Base-by-base conservation (phyloP, 2,888 invertebrate species). In the Elegia similella region DNA sequence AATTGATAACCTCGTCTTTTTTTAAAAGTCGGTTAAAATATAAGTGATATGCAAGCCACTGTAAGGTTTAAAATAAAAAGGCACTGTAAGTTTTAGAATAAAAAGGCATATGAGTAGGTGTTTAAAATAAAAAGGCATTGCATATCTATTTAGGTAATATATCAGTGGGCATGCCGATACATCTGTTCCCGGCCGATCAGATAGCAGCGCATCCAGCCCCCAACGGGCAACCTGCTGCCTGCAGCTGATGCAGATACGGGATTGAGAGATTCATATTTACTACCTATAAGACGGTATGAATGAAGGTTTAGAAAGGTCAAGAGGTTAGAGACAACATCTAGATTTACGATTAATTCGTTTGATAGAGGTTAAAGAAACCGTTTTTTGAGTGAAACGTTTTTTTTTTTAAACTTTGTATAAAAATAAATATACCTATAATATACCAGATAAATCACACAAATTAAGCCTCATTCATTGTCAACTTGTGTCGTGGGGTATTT, bases 191-290 rank as follows among this genome's bases (percentile, higher is more conserved):
- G 38, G 2, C 12, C 10, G n/a, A 38, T 38, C 38, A 38, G 38
- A 38, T 38, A 38, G 2, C 38, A 38, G 23, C 12, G 38, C 38
- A 12, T 38, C 38, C 38, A 38, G 12, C 10, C 38, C n/a, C n/a
- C 1, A n/a, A 55, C 52, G 59, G 53, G 7, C 46, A 17, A 46
- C 46, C 46, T 46, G 46, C 46, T 17, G 16, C 17, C 10, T 16
- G 23, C 16, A 12, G 38, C 38, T 38, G 38, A 38, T 38, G 38
- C 12, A 32, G 38, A 38, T 30, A 44, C 10, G 34, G 38, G 38
- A 38, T 55, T 55, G 23, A 42, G 52, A 52, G 52, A 52, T 52
- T 52, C 42, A 52, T 23, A 52, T 52, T 17, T 52, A 23, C 23
- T 23, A 23, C 23, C 23, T 23, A 5, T 23, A 23, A 3, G 23